A percentile compares a stretch with the other conserved stretches of the same genome.
Conservation (phyloP, 2,113 vertebrate genomes). For the Rana temporaria region DNA sequence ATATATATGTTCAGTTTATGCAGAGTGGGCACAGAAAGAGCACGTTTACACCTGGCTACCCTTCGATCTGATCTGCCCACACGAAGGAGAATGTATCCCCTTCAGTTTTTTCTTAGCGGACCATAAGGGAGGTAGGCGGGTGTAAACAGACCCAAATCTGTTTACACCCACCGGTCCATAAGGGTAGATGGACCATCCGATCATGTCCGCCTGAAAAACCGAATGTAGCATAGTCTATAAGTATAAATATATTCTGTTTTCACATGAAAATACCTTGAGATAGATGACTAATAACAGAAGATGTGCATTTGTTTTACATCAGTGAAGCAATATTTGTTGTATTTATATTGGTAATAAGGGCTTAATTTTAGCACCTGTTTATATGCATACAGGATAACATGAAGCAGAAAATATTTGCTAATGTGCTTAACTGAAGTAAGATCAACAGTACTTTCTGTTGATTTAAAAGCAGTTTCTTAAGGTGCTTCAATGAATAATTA, state of each 20-base stretch:
- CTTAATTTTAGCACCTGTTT: conserved; percentile 39
- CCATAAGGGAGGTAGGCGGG: too few relatives aligned
- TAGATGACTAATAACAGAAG: conserved; percentile 7
- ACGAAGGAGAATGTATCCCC: too few relatives aligned
- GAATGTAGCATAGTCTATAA: neutral
- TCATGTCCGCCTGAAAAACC: too few relatives aligned
- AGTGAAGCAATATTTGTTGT: conserved; percentile 28
- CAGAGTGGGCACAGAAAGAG: too few relatives aligned
- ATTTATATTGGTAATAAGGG: conserved; percentile 3
- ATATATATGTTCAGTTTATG: too few relatives aligned
- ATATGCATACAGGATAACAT: conserved; percentile 15
- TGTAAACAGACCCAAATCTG: too few relatives aligned
- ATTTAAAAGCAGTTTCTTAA: conserved; percentile 21
- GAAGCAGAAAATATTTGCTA: conserved; percentile 46
- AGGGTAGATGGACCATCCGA: too few relatives aligned
- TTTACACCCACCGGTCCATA: too few relatives aligned
- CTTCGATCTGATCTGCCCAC: too few relatives aligned
- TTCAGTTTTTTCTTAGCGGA: too few relatives aligned
- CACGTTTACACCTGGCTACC: too few relatives aligned
- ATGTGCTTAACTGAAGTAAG: conserved; percentile 7
- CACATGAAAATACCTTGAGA: neutral
- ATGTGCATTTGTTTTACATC: conserved; percentile 5
- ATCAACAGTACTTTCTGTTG: conserved; percentile 27
- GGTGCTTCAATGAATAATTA: conserved; percentile 25
- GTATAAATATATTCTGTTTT: conserved; percentile 2